Percentiles rank a stretch among this genome's conserved stretches.
phyloP scores from a whole-genome alignment of 2,888 invertebrate species.

The Acanthosoma haemorrhoidale region DNA sequence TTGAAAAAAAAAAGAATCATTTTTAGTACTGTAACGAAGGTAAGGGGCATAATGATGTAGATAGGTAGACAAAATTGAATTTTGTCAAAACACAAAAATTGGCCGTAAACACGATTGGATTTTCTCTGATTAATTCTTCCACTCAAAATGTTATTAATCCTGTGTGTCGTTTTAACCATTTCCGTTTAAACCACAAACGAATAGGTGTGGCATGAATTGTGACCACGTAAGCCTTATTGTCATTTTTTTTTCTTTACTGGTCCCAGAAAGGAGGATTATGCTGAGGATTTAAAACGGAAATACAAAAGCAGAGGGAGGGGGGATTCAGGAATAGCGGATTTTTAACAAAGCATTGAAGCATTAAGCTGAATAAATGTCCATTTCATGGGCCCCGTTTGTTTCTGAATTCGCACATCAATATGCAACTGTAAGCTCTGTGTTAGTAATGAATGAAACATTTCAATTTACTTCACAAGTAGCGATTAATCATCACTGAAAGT shows the following conservation, averaged over 20 bases:
- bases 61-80: too few species aligned
- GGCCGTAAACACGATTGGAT: too few species aligned
- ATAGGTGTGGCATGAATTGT: not conserved
- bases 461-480: too few species aligned
- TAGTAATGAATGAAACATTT: too few species aligned
- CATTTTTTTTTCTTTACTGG: not conserved
- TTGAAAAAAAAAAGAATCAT: too few species aligned
- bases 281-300: not conserved
- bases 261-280: not conserved
- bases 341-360: not conserved
- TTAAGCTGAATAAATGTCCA: not conserved
- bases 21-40: too few species aligned
- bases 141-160: too few species aligned
- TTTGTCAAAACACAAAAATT: too few species aligned
- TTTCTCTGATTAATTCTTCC: too few species aligned
- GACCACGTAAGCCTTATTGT: not conserved
- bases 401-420: not conserved
- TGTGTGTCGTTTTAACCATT: too few species aligned
- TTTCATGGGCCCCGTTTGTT: not conserved
- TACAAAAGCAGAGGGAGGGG: not conserved
- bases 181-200: slow-evolving; percentile 8
- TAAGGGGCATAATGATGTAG: too few species aligned
- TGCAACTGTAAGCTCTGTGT: not conserved
- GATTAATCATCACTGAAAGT: too few species aligned
- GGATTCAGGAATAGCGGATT: not conserved